Base-by-base conservation (phyloP, 2,113 vertebrate species). In the Pipra filicauda region DNA sequence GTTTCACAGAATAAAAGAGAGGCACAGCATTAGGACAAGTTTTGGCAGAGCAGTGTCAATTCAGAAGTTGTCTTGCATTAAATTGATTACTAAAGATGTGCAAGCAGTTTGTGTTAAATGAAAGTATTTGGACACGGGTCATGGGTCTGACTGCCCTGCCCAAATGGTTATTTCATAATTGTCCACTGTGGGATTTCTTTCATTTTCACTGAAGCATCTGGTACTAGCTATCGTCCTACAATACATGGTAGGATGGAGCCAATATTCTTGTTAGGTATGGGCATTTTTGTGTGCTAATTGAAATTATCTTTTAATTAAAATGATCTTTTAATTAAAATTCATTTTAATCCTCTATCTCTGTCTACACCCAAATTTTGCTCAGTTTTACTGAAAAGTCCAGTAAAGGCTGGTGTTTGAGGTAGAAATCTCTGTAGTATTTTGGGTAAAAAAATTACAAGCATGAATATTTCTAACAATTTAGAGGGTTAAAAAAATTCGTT, bases 121-220 rank as follows among this genome's bases (percentile, higher is more conserved):
- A 93, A 96, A 91, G 75, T 62, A 79, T 91, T 96, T 95, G 86
- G 91, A 96, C 70, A 89, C 72, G 88, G 69, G 79, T 96, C 92
- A 96, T 67, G 72, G 83, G 33, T 81, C 73, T 81, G 37, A 79
- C 30, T 85, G 70, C 57, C 46, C 49, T 69, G 79, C 48, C 48
- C 73, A 95, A 96, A 80, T 69, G 48, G 41, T 81, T 92, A 85
- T 89, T 91, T 95, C 70, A 26, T 78, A 76, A 91, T 61, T 92
- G 83, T 85, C 57, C 76, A 65, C 69, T 61, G 51, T 76, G 87
- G 57, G 43, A 90, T 95, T 95, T 90, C 43, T 85, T 93, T 49
- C 35, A 48, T 46, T 91, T 93, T 57, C 44, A 54, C 27, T 67
- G 62, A 87, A 84, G 39, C 44, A 76, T 54, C 51, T 76, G 59